Evolutionary conservation across 2,797 vertebrate species (phyloP).

Genomic region (Arctocebus calabarensis): DNA sequence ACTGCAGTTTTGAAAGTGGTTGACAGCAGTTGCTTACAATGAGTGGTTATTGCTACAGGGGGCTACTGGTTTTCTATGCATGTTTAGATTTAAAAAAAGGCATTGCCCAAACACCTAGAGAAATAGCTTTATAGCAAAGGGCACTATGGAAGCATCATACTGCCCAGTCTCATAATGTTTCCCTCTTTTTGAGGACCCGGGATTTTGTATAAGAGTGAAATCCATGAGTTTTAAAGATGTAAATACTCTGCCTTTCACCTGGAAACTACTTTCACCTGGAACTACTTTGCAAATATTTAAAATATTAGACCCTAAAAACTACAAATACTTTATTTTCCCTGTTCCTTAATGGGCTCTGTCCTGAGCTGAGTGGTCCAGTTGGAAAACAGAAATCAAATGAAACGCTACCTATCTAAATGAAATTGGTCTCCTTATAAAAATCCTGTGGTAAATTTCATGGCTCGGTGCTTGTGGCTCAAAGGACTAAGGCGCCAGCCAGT

Average conservation of each 20-base stretch:
- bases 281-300: neutral
- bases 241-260: neutral
- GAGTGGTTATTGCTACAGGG: neutral
- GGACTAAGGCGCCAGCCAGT: too few species aligned
- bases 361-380: neutral
- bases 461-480: too few species aligned
- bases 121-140: neutral
- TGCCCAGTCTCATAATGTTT: neutral
- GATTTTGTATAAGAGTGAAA: neutral
- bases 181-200: neutral
- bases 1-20: neutral
- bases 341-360: neutral
- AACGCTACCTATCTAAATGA: neutral
- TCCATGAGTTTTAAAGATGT: neutral
- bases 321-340: neutral
- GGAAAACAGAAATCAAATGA: neutral
- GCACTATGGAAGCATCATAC: neutral
- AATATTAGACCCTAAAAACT: neutral
- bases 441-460: neutral
- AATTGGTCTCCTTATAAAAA: neutral
- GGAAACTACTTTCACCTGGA: too few species aligned
- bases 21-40: neutral
- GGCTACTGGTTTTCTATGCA: neutral
- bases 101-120: neutral
- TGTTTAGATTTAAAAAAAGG: neutral